Evolutionary conservation across 2,888 invertebrate genomes (phyloP).

Genomic region (Thysanoteuthis rhombus): DNA sequence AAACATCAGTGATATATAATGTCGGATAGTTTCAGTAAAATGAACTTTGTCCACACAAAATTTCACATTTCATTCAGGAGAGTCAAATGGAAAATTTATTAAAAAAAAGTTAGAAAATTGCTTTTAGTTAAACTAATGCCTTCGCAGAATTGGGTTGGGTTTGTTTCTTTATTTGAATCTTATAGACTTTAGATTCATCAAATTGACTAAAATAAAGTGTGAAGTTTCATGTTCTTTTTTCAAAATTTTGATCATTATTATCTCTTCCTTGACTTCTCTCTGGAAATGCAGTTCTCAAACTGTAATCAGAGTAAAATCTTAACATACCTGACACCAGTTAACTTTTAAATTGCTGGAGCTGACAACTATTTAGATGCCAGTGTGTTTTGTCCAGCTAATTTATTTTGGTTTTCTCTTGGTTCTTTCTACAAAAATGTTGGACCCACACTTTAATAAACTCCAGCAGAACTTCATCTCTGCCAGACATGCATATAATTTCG

Average conservation of each 20-base stretch:
- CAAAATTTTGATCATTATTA: not conserved
- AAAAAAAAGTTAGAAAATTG: not conserved
- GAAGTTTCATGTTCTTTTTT: not conserved
- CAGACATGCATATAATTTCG: too few relatives aligned
- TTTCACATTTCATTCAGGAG: not conserved
- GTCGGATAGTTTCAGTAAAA: not conserved
- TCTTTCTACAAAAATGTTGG: too few relatives aligned
- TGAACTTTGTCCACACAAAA: not conserved
- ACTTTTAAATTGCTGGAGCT: too few relatives aligned
- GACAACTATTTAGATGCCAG: too few relatives aligned
- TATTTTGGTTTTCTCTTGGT: too few relatives aligned
- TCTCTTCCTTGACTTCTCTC: not conserved
- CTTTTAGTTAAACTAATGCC: not conserved
- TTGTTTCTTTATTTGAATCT: not conserved
- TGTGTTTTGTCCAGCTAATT: too few relatives aligned
- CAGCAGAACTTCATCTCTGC: too few relatives aligned
- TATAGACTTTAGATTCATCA: not conserved
- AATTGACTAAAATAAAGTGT: not conserved
- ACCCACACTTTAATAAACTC: too few relatives aligned
- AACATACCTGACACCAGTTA: not conserved
- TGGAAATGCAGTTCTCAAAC: not conserved
- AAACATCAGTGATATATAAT: not conserved
- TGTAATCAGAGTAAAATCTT: not conserved
- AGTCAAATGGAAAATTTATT: not conserved
- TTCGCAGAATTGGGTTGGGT: not conserved